Evolutionary conservation across 1,140 invertebrate genomes (phyloP), one percentile per base, ranked within the genome.

Genomic region (Solen grandis): DNA sequence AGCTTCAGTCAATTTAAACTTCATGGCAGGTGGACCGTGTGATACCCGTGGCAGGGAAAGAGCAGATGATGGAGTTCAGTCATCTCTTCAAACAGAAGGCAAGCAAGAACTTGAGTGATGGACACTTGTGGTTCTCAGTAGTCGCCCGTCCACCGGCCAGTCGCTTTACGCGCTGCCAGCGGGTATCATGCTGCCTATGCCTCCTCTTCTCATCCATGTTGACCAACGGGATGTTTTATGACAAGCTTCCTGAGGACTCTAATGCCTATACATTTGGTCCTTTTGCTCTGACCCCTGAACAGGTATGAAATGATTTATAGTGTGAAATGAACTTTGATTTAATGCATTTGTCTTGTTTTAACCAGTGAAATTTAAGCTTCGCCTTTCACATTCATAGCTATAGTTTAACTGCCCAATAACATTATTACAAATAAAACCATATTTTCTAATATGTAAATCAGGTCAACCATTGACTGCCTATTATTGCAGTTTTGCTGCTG

Each of bases 91-190:
- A 91, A 5, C 90, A 92, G 62, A 91, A 88, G 22, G 90, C 92
- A 0, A 88, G 90, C 35, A 92, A 93, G 80, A 93, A 93, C 66
- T 86, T 94, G 0, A 89, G 90, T 19, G 94, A 94, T 85, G 93
- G 93, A 36, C 94, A 94, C 86, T 85, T 94, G 10, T 94, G 94
- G 94, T 93, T 94, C 82, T 94, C 93, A 13, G 92, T 94, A 5
- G 92, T 94, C 82, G 89, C 93, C 36, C 84, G 94, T 36, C 94
- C 94, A 16, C 92, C 93, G 4, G 87, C 92, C 52, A 94, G 93
- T 55, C 86, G 93, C 33, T 94, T 94, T 81, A 94, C 93, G 2
- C 84, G 89, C 29, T 79, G 90, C 8, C 93, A 94, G 88, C 83
- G 94, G 41, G 91, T 94, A n/a, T 93, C 93, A 5, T 93, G 93